Percentiles rank a stretch among this genome's conserved stretches.
Evolutionary conservation across 2,797 vertebrate species (phyloP).

Genomic region (Parotocinclus haroldoi): DNA sequence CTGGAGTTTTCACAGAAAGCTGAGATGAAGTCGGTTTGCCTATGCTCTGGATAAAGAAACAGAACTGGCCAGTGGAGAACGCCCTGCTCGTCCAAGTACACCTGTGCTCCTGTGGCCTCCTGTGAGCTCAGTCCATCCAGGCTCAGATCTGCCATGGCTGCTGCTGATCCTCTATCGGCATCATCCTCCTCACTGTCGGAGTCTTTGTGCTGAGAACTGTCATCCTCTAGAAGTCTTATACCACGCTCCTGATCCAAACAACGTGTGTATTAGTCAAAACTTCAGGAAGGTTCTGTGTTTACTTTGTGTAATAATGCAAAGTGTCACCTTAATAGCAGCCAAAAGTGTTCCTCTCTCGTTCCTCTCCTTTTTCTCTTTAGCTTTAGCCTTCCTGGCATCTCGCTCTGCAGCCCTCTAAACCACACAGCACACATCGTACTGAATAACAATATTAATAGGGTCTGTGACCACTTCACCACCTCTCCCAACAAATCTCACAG

Average conservation of each 20-base stretch:
- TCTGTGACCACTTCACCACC: too few relatives aligned
- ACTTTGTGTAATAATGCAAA: too few relatives aligned
- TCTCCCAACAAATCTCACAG: too few relatives aligned
- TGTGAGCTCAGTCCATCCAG: conserved; percentile 71
- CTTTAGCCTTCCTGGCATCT: conserved; percentile 81
- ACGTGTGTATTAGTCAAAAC: not conserved
- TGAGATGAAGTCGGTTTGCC: conserved; percentile 89
- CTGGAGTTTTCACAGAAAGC: conserved; percentile 86
- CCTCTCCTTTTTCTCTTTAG: conserved; percentile 75
- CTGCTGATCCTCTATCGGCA: conserved; percentile 42
- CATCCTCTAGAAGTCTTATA: conserved; percentile 70
- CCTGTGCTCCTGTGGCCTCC: conserved; percentile 71
- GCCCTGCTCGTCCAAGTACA: conserved; percentile 79
- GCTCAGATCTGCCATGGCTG: too few relatives aligned
- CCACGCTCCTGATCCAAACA: conserved; percentile 74
- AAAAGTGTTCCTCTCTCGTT: conserved; percentile 71
- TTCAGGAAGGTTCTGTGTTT: not conserved
- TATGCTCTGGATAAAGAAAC: conserved; percentile 90
- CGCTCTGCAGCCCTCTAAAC: conserved; percentile 79
- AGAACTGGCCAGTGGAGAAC: conserved; percentile 88
- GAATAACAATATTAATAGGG: too few relatives aligned
- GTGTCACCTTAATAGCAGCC: conserved; percentile 72
- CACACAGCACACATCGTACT: too few relatives aligned
- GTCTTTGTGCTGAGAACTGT: conserved; percentile 21
- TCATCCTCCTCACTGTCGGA: conserved; percentile 72